Evolutionary conservation across 2,113 vertebrate species (phyloP).

Genomic region (Leiothrix lutea): DNA sequence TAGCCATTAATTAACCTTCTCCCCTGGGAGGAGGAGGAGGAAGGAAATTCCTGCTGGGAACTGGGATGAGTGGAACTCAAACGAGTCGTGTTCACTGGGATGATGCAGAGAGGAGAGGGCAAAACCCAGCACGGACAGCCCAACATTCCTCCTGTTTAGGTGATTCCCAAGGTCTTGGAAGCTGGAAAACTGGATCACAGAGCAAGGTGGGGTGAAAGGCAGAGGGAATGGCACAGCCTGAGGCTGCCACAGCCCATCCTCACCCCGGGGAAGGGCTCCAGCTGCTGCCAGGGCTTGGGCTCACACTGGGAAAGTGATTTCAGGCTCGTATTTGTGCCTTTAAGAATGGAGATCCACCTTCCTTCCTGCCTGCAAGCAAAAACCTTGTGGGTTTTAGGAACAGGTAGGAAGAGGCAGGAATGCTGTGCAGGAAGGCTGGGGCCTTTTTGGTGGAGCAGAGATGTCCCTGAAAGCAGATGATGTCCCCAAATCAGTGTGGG

Average conservation of each 20-base stretch:
- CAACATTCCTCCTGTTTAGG: rapidly evolving
- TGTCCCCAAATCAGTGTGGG: not conserved
- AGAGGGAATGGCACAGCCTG: not conserved
- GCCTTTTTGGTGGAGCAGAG: not conserved
- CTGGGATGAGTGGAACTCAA: not conserved
- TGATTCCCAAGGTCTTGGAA: not conserved
- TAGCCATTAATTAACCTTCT: not conserved
- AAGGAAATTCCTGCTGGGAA: not conserved
- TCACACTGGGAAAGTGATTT: not conserved
- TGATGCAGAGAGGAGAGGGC: not conserved
- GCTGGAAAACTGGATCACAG: rapidly evolving
- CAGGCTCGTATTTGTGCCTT: rapidly evolving
- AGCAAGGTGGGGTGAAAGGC: not conserved
- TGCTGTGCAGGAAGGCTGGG: not conserved
- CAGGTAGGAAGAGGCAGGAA: not conserved
- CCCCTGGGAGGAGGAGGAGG: not conserved
- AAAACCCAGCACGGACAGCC: rapidly evolving
- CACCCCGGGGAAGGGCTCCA: not conserved
- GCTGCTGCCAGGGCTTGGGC: not conserved
- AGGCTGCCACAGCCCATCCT: not conserved
- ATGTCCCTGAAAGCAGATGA: not conserved
- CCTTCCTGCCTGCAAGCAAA: not conserved
- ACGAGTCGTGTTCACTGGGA: rapidly evolving
- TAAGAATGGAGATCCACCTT: not conserved
- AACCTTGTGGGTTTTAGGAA: not conserved